phyloP scores from a whole-genome alignment of 2,797 vertebrate genomes.

The Apogon talboti region DNA sequence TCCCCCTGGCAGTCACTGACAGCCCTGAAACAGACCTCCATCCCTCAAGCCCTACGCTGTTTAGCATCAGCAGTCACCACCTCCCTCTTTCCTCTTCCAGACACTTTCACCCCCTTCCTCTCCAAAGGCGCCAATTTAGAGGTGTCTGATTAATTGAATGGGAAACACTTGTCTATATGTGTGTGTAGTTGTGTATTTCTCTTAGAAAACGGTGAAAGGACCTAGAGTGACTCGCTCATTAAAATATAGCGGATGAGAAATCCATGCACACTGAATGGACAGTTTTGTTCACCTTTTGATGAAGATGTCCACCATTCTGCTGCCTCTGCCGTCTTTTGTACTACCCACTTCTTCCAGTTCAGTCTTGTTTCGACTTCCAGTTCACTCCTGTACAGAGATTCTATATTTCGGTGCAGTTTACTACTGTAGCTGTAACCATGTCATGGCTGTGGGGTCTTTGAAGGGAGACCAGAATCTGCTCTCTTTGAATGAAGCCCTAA shows the following conservation, averaged over 20 bases:
- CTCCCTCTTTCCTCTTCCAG: slow-evolving; percentile 25
- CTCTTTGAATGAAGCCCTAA: no score
- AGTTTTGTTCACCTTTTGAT: slow-evolving; percentile 69
- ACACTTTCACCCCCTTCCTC: slow-evolving; percentile 28
- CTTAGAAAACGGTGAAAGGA: slow-evolving; percentile 57
- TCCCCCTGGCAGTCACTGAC: slow-evolving; percentile 49
- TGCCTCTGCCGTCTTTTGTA: no score
- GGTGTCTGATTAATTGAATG: slow-evolving; percentile 68
- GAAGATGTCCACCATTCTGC: slow-evolving; percentile 50
- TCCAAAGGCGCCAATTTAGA: slow-evolving; percentile 60
- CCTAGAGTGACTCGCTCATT: slow-evolving; percentile 76
- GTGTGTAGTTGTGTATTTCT: slow-evolving; percentile 30
- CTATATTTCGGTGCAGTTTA: slow-evolving; percentile 33
- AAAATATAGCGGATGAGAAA: slow-evolving; percentile 64
- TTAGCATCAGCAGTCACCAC: slow-evolving; percentile 48
- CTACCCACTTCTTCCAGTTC: not conserved
- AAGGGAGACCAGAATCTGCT: no score
- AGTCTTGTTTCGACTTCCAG: slow-evolving; percentile 5
- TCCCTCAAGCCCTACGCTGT: slow-evolving; percentile 56
- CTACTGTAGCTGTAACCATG: slow-evolving; percentile 7
- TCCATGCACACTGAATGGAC: slow-evolving; percentile 57
- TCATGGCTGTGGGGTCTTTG: no score
- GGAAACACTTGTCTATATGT: slow-evolving; percentile 60
- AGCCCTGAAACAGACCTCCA: slow-evolving; percentile 50
- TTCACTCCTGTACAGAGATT: slow-evolving; percentile 3